phyloP scores from a whole-genome alignment of 2,113 vertebrate species.

The Verasper variegatus region DNA sequence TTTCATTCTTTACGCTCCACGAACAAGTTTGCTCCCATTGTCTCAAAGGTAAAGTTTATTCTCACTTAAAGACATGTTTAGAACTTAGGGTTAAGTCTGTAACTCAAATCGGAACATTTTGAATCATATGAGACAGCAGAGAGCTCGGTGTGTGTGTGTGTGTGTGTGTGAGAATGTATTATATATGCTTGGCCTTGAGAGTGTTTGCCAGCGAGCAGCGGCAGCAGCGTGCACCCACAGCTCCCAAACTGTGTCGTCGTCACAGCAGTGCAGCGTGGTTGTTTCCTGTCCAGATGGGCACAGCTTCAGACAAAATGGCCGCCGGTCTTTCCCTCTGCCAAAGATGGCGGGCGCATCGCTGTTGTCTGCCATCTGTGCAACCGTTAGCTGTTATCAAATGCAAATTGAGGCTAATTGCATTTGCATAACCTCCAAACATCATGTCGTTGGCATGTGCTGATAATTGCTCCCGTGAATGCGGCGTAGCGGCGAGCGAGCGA shows the following conservation, averaged over 20 bases:
- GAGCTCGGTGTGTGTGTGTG: slow-evolving; percentile 7
- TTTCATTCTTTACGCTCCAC: slow-evolving; percentile 31
- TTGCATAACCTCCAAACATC: slow-evolving; percentile 83
- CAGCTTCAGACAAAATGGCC: slow-evolving; percentile 84
- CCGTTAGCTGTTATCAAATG: slow-evolving; percentile 80
- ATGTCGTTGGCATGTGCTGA: slow-evolving; percentile 43
- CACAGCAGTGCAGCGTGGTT: slow-evolving; percentile 58
- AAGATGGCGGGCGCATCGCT: slow-evolving; percentile 80
- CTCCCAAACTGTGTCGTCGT: slow-evolving; percentile 63
- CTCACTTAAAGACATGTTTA: background rate
- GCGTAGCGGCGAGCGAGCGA: background rate
- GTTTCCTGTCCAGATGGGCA: slow-evolving; percentile 80
- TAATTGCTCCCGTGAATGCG: slow-evolving; percentile 52
- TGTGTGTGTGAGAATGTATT: slow-evolving; percentile 37
- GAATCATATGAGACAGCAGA: background rate
- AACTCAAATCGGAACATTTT: background rate
- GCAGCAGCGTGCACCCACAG: slow-evolving; percentile 52
- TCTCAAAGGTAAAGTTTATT: slow-evolving; percentile 13
- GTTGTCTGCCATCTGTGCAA: slow-evolving; percentile 79
- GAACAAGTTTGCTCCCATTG: slow-evolving; percentile 42
- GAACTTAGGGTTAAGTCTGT: background rate
- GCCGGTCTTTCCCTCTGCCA: slow-evolving; percentile 75
- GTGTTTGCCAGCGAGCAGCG: slow-evolving; percentile 40
- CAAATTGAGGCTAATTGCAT: slow-evolving; percentile 88
- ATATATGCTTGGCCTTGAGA: slow-evolving; percentile 42